phyloP scores from a whole-genome alignment of 2,797 vertebrate genomes.

The Myotis planiceps region DNA sequence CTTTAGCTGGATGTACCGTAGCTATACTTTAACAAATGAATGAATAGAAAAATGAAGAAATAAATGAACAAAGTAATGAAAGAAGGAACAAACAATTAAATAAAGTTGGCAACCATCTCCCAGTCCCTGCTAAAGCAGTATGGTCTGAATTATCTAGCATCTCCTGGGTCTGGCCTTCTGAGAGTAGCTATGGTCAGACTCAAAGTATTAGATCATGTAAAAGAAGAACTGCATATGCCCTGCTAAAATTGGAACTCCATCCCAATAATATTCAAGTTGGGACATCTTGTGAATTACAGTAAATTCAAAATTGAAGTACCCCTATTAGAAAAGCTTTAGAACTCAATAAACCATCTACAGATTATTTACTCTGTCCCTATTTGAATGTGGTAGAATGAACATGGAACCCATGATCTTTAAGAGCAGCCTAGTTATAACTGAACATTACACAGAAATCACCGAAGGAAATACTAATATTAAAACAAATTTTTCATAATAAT shows the following conservation, averaged over 20 bases:
- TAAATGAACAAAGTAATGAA: constrained; percentile 14
- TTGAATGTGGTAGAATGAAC: background rate
- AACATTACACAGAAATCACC: background rate
- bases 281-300: background rate
- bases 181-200: background rate
- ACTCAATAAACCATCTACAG: background rate
- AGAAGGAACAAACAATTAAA: background rate
- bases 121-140: background rate
- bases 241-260: constrained; percentile 16
- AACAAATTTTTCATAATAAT: constrained; percentile 16
- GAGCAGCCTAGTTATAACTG: constrained; percentile 23
- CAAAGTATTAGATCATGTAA: background rate
- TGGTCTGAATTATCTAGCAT: background rate
- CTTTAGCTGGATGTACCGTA: background rate
- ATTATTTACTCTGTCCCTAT: background rate
- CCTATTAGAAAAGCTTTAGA: constrained; percentile 31
- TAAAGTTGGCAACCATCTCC: background rate
- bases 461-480: constrained; percentile 26
- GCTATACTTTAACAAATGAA: constrained; percentile 4
- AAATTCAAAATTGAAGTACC: background rate
- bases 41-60: constrained; percentile 23
- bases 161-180: background rate
- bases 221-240: background rate
- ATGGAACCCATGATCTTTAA: background rate
- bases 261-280: constrained; percentile 1